Conservation (phyloP, 1,140 invertebrate species). For the Uloborus diversus region DNA sequence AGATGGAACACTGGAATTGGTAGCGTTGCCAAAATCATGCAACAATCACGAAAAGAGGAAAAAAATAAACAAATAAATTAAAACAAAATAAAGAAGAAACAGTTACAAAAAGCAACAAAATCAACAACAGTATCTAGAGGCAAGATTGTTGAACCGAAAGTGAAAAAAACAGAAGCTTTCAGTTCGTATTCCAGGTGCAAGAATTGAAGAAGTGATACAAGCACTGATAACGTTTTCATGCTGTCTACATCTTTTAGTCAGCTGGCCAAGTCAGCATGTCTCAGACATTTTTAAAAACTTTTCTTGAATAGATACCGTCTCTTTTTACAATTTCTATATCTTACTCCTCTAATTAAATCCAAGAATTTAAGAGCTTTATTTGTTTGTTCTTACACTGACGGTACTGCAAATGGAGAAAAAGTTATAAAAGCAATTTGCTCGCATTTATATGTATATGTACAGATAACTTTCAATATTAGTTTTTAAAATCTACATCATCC, state of each 20-base stretch:
- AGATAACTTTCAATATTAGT: no score
- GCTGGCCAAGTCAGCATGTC: conserved; percentile 24
- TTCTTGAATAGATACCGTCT: no score
- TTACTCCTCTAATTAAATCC: no score
- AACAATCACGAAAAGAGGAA: neutral
- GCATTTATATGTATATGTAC: no score
- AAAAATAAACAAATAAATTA: neutral
- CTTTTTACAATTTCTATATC: no score
- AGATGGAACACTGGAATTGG: neutral
- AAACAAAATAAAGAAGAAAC: neutral
- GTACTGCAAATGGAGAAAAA: no score
- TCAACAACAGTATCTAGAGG: neutral
- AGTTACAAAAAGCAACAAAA: no score
- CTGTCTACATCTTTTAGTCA: conserved; percentile 25
- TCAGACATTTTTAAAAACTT: no score
- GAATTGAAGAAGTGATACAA: conserved; percentile 1
- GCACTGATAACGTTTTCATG: conserved; percentile 17
- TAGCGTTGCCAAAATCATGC: neutral
- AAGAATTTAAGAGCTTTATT: no score
- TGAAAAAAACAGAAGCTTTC: conserved; percentile 34
- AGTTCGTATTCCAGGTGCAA: conserved; percentile 5
- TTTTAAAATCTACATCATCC: no score
- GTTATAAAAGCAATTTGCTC: no score
- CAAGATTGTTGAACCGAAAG: neutral
- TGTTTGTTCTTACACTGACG: no score